Conservation (phyloP, 2,888 invertebrate genomes). For the Ormyrus nitidulus region DNA sequence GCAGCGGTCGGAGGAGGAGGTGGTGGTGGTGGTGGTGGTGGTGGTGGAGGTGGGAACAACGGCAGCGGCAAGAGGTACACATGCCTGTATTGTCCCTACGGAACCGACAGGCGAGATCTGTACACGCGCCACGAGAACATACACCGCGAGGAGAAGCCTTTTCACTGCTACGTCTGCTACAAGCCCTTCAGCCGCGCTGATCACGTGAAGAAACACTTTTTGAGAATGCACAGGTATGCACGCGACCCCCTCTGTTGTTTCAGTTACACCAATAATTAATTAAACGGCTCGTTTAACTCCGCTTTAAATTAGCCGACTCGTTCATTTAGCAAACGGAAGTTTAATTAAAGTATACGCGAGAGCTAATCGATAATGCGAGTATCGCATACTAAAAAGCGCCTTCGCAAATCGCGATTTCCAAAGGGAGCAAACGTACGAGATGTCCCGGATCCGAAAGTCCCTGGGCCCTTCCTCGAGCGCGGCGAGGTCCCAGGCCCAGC, state of each 20-base stretch:
- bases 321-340: too few relatives aligned
- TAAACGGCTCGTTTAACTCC: too few relatives aligned
- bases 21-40: conserved; percentile 3
- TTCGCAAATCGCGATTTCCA: neutral
- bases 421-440: conserved; percentile 89
- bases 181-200: conserved; percentile 96
- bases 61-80: conserved; percentile 84
- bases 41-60: conserved; percentile 60
- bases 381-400: too few relatives aligned
- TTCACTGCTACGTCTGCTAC: conserved; percentile 93
- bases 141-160: conserved; percentile 94
- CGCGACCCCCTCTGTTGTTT: too few relatives aligned
- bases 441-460: conserved; percentile 86
- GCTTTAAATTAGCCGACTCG: too few relatives aligned
- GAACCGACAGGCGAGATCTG: conserved; percentile 92
- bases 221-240: conserved; percentile 86
- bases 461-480: conserved; percentile 58
- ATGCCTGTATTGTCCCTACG: conserved; percentile 92
- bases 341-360: too few relatives aligned
- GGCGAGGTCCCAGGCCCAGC: neutral
- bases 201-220: conserved; percentile 95
- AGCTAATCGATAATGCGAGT: too few relatives aligned
- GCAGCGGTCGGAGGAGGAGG: conserved; percentile 43
- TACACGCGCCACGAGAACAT: conserved; percentile 95
- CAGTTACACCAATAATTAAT: too few relatives aligned